Base-by-base conservation (phyloP, 2,113 vertebrate species). In the Cygnus buccinator region DNA sequence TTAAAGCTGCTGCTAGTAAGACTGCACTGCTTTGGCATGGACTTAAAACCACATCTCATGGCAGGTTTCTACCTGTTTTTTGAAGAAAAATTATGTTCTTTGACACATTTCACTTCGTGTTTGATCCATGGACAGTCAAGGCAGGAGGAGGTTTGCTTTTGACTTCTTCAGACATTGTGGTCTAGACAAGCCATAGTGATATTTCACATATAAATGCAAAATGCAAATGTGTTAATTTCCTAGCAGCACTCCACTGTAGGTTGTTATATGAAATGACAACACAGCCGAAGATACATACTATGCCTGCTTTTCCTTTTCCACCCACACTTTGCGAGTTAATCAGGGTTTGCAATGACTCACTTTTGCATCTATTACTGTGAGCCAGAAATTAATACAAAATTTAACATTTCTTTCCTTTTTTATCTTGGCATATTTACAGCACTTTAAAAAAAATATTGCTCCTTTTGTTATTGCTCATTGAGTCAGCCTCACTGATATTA, bases 341-440 rank as follows among this genome's bases (percentile, higher is more conserved):
- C 0, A 5, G 18, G 20, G 62, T 52, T 88, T 87, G 57, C 43
- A 84, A 46, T 86, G 65, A 73, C 52, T 93, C 81, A 16, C n/a
- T 95, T 93, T 79, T 83, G 25, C 72, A 62, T 87, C 41, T 87
- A 2, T 77, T 85, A 85, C 25, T 52, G 55, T 33, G 39, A 83
- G 59, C 59, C 87, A 93, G 28, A 85, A 84, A 92, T 67, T 82
- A 33, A 28, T 52, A 82, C 28, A 12, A 67, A 61, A 18, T 70
- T 68, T 71, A 72, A 90, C 67, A 43, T 65, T 95, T 87, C n/a
- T 68, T 87, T 94, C 89, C 48, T 54, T 81, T 96, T 95, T 81
- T 79, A 48, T 79, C 16, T 54, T 77, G 87, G 59, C 20, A 11
- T 67, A 57, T 76, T 67, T 85, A 74, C 55, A 76, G 55, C 50